Base-by-base conservation (phyloP, 2,888 invertebrate genomes). In the Acronicta psi region DNA sequence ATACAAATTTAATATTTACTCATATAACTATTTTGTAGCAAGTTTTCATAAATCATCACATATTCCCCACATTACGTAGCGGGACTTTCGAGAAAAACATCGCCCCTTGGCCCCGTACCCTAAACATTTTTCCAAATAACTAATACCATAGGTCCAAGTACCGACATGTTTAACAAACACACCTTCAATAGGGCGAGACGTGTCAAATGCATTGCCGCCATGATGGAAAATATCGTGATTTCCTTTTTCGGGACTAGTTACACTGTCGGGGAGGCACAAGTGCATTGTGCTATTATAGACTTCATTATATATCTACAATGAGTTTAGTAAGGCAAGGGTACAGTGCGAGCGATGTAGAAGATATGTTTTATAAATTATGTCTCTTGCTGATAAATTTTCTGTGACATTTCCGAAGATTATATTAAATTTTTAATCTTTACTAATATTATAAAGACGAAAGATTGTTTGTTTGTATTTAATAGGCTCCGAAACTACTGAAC, bases 161-260 rank as follows among this genome's bases (percentile, higher is more conserved):
- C 50, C 16, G 18, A 55, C 47, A 52, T 54, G 63, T 64, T 70
- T 45, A 71, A 73, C 72, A 77, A 75, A 76, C 75, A 79, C 57
- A 52, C 68, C 65, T 59, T 51, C 40, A 36, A 53, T 49, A 50
- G 45, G 52, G 51, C 20, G 23, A 46, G 54, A 73, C 43, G 77
- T 83, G 84, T 82, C 79, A 83, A 79, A 73, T 63, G 66, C 62
- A 63, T 56, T 61, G 69, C 66, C 61, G 56, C 59, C 62, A 70
- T 77, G n/a, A 49, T 73, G 47, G 75, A 80, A 75, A 71, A 72
- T 60, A 60, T 89, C 91, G 91, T 91, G 91, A 90, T 89, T 89
- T 91, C 91, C 91, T 89, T 81, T 86, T 91, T 90, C 82, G 80
- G 77, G 73, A 52, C 49, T 43, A 54, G 37, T 61, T 68, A 62